Evolutionary conservation across 2,113 vertebrate genomes (phyloP), one percentile per base, ranked within the genome.

Genomic region (Fregata magnificens): DNA sequence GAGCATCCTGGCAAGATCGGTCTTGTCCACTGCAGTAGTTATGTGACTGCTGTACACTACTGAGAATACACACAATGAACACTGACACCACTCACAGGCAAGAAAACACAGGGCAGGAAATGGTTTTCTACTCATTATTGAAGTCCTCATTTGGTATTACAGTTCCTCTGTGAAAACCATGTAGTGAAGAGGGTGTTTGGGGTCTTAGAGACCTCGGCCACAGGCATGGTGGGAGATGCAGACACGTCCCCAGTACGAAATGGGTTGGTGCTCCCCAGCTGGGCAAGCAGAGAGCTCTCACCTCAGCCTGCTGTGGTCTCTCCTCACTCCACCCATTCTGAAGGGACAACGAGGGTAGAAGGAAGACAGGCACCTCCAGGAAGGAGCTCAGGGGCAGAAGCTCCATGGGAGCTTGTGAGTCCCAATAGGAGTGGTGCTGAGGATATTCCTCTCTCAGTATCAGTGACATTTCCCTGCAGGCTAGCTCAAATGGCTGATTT

Each of bases 151-250:
- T 53, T 55, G n/a, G 9, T 67, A 29, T 62, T 18, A 47, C 20
- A 19, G 31, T 20, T 94, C 28, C 50, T 53, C 32, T 32, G 31
- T 49, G 53, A 52, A 77, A 94, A 47, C 3, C 26, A 29, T 1
- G 24, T 1, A 10, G 34, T 3, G 21, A 61, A 53, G 7, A 77
- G 16, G 8, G 31, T 50, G 62, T 52, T 79, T 0, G 0, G 11
- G 29, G 31, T 42, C 24, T 14, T 7, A 8, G 17, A 62, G 52
- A 15, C 24, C 70, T 62, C 9, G 34, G 38, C 13, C 17, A 9
- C 10, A 26, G 8, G 5, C 20, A 29, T 6, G 26, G 34, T 38
- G 69, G 53, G 36, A 49, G 45, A 62, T 13, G 21, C 9, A n/a
- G 40, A 42, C 44, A 17, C 0, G 1, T 20, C 7, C 22, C 34